Evolutionary conservation across 2,113 vertebrate genomes (phyloP).

Genomic region (Crocuta crocuta): DNA sequence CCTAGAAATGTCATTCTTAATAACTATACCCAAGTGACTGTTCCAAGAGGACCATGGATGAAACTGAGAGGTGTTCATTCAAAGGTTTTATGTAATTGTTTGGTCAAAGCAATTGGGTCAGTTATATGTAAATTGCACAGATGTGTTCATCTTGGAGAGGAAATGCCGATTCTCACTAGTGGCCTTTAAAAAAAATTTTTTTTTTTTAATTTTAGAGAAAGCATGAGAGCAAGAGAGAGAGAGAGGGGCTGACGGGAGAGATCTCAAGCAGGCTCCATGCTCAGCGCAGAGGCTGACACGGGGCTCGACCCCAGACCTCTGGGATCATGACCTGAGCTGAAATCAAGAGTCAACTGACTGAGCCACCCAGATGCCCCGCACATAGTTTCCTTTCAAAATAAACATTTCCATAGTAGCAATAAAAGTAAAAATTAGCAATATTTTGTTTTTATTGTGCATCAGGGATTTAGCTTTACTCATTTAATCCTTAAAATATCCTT

Average conservation of each 20-base stretch:
- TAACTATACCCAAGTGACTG: background rate
- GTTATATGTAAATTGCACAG: background rate
- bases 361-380: no score
- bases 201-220: no score
- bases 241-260: no score
- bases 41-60: background rate
- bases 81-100: background rate
- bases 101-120: background rate
- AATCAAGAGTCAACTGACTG: no score
- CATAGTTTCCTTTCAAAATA: constrained; percentile 24
- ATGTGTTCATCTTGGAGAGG: background rate
- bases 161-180: background rate
- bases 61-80: background rate
- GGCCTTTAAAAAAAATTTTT: background rate
- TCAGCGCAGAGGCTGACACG: no score
- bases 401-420: background rate
- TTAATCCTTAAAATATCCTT: background rate
- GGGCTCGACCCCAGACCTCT: no score
- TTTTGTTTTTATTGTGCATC: constrained; percentile 20
- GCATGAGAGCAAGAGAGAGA: no score
- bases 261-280: no score
- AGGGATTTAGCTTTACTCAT: background rate
- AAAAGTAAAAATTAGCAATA: background rate
- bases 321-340: no score
- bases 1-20: background rate